These are phyloP conservation scores for Acromyrmex echinatior DNA, from an alignment of 1,140 invertebrate species.

Conservation along the genomic window DNA sequence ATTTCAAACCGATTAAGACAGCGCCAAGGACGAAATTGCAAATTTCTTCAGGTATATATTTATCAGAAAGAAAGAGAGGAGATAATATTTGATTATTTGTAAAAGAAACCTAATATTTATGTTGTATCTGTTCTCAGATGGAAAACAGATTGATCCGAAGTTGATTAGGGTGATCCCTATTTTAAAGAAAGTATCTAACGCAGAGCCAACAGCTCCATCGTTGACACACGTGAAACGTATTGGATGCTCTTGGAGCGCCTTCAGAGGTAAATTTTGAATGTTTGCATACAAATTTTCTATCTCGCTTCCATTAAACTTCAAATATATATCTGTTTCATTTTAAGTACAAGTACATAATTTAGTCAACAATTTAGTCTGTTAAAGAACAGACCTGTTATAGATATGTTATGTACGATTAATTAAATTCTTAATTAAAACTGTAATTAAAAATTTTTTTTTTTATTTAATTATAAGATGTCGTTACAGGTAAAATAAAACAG, in stretches of 20 bases:
- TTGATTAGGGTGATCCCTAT: slow-evolving; percentile 83
- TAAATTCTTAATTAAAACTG: not conserved
- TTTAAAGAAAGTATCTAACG: slow-evolving; percentile 78
- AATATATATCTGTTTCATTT: no score
- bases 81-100: not conserved
- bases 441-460: not conserved
- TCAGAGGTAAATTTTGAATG: slow-evolving; percentile 79
- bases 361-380: no score
- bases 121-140: slow-evolving; percentile 78
- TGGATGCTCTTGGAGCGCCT: slow-evolving; percentile 85
- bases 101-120: not conserved
- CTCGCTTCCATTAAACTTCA: no score
- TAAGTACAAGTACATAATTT: no score
- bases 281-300: not conserved
- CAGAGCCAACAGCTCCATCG: slow-evolving; percentile 80
- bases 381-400: not conserved
- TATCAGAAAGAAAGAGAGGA: not conserved
- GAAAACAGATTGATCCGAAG: slow-evolving; percentile 84
- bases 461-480: not conserved
- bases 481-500: slow-evolving; percentile 77
- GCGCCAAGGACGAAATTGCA: slow-evolving; percentile 86
- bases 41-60: slow-evolving; percentile 78
- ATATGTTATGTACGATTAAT: not conserved
- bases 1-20: slow-evolving; percentile 88
- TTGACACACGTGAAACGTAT: slow-evolving; percentile 80